Conservation (phyloP, 2,113 vertebrate genomes). For the Anas platyrhynchos region DNA sequence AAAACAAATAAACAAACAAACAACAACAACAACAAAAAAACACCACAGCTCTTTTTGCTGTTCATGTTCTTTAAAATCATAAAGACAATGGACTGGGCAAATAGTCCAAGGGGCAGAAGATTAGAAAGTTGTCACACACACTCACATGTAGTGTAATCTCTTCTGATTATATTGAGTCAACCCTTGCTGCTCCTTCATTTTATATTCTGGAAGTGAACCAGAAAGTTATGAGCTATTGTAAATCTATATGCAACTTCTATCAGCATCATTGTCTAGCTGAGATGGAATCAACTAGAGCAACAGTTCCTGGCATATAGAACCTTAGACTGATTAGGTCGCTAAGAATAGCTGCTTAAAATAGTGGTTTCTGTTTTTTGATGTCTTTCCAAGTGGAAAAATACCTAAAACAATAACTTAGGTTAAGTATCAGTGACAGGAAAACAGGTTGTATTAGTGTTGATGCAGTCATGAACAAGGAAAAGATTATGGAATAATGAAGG, state of each 20-base stretch:
- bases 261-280: neutral
- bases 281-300: neutral
- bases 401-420: neutral
- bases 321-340: neutral
- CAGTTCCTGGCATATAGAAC: neutral
- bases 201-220: neutral
- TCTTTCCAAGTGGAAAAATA: neutral
- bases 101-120: neutral
- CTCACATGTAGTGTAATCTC: neutral
- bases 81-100: neutral
- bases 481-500: neutral
- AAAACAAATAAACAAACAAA: too few species aligned
- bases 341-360: neutral
- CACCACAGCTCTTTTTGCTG: neutral
- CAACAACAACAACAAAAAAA: too few species aligned
- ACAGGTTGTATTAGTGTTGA: neutral
- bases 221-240: neutral
- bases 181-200: neutral
- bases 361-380: neutral
- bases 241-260: neutral
- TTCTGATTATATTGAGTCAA: neutral
- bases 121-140: neutral
- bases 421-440: neutral
- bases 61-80: neutral
- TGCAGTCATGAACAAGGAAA: neutral